phyloP scores from a whole-genome alignment of 1,140 invertebrate species.

The Laupala kohalensis region DNA sequence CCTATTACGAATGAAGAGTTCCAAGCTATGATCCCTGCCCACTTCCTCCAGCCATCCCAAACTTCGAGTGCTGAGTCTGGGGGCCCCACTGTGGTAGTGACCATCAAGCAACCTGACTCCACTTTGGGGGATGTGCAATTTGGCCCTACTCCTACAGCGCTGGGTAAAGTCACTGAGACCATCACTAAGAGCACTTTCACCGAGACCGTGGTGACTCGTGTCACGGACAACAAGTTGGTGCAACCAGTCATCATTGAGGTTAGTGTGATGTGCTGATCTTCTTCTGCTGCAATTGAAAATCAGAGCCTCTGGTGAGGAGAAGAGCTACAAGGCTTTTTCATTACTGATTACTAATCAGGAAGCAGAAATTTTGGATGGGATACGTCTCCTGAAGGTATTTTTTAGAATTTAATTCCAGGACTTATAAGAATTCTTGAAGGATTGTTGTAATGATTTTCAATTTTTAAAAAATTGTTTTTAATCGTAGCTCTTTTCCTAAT shows the following conservation, averaged over 20 bases:
- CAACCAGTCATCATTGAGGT: constrained; percentile 78
- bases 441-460: too few relatives aligned
- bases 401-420: too few relatives aligned
- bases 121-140: constrained; percentile 46
- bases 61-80: constrained; percentile 20
- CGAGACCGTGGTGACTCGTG: constrained; percentile 81
- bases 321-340: neutral
- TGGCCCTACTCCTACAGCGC: constrained; percentile 65
- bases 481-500: too few relatives aligned
- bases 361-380: neutral
- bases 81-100: constrained; percentile 47
- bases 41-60: constrained; percentile 47
- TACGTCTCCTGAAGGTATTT: neutral
- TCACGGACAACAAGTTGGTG: constrained; percentile 79
- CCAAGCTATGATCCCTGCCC: constrained; percentile 83
- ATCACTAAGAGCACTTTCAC: constrained; percentile 89
- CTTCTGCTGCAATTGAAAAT: constrained; percentile 3
- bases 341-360: neutral
- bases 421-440: too few relatives aligned
- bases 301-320: neutral
- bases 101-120: constrained; percentile 55
- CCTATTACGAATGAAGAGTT: constrained; percentile 83
- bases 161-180: constrained; percentile 78
- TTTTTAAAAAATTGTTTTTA: too few relatives aligned
- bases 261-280: constrained; percentile 25